Evolutionary conservation across 2,888 invertebrate genomes (phyloP).

Genomic region (Crocallis elinguaria): DNA sequence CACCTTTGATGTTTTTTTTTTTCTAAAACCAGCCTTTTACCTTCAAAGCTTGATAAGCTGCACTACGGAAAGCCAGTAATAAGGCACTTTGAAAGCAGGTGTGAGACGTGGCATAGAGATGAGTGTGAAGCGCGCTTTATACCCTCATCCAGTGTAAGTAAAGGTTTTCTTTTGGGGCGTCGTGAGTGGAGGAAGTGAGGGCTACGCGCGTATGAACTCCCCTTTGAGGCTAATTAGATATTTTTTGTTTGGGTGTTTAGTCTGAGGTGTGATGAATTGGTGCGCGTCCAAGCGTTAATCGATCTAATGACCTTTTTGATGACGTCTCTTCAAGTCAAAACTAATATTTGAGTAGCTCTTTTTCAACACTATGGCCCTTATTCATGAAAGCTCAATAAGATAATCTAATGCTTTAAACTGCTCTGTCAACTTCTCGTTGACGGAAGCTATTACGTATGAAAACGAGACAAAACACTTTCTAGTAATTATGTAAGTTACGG

Average conservation of each 20-base stretch:
- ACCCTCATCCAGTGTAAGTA: slow-evolving; percentile 47
- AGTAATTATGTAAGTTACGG: too few species aligned
- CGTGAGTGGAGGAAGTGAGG: slow-evolving; percentile 40
- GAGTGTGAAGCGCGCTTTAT: slow-evolving; percentile 64
- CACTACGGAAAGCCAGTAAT: slow-evolving; percentile 74
- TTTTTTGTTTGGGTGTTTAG: slow-evolving; percentile 33
- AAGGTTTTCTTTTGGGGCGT: slow-evolving; percentile 59
- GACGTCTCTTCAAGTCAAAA: too few species aligned
- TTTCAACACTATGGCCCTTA: neutral
- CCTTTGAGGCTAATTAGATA: slow-evolving; percentile 52
- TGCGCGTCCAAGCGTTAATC: slow-evolving; percentile 8
- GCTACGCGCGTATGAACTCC: slow-evolving; percentile 33
- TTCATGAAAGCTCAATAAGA: neutral
- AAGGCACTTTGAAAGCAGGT: slow-evolving; percentile 80
- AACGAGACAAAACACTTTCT: too few species aligned
- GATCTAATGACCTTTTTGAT: slow-evolving; percentile 5
- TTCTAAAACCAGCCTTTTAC: slow-evolving; percentile 64
- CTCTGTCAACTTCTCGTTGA: neutral
- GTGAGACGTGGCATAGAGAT: slow-evolving; percentile 65
- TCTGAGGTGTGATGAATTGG: slow-evolving; percentile 26
- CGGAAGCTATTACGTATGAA: too few species aligned
- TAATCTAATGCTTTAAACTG: neutral
- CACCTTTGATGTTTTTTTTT: slow-evolving; percentile 78
- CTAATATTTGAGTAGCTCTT: too few species aligned
- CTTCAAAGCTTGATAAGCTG: slow-evolving; percentile 78